Evolutionary conservation across 1,140 invertebrate genomes (phyloP).

Genomic region (Anthonomus grandis): DNA sequence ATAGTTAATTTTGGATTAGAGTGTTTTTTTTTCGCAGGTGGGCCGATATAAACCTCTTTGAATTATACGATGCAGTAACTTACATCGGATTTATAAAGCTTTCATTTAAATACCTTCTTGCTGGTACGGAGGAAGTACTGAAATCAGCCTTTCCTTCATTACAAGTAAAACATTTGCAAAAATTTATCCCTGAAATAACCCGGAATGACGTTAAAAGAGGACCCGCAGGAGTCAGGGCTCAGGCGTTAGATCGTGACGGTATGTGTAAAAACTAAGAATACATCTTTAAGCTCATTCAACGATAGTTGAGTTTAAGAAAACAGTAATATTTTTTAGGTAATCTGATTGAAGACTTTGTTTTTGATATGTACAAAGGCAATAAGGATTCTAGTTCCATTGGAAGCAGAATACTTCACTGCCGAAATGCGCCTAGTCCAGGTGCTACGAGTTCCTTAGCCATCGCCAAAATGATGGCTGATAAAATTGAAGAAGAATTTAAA

Average conservation of each 20-base stretch:
- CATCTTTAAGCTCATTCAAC: too few relatives aligned
- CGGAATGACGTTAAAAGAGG: constrained; percentile 4
- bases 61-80: constrained; percentile 18
- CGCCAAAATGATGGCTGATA: constrained; percentile 33
- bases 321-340: constrained; percentile 18
- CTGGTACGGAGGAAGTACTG: constrained; percentile 18
- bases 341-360: constrained; percentile 31
- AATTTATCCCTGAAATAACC: constrained; percentile 15
- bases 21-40: constrained; percentile 8
- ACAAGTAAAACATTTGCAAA: constrained; percentile 10
- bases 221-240: constrained; percentile 23
- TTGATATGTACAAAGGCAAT: constrained; percentile 31
- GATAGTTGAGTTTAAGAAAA: too few relatives aligned
- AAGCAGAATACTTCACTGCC: constrained; percentile 25
- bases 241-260: constrained; percentile 12
- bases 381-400: constrained; percentile 6
- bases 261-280: background rate
- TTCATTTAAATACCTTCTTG: constrained; percentile 11
- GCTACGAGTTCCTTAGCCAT: constrained; percentile 30
- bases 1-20: too few relatives aligned
- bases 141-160: constrained; percentile 15
- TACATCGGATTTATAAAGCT: constrained; percentile 24
- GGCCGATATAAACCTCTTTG: constrained; percentile 25
- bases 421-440: constrained; percentile 28
- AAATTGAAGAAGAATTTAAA: constrained; percentile 24